Percentiles rank a stretch among this genome's conserved stretches.
phyloP scores from a whole-genome alignment of 1,140 invertebrate genomes.

The Scylla paramamosain region DNA sequence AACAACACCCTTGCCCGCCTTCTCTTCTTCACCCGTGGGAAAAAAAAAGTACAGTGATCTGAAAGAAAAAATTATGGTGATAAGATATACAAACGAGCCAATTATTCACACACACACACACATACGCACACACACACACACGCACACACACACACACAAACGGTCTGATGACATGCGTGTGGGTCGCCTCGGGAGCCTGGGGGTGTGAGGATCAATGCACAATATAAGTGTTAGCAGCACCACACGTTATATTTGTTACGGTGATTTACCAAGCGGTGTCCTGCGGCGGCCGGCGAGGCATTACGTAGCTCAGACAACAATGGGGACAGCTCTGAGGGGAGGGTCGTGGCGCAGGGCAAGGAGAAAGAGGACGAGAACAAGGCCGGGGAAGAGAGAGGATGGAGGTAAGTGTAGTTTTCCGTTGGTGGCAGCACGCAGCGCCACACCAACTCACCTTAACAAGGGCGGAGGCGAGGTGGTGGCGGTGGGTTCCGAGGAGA shows the following conservation, averaged over 20 bases:
- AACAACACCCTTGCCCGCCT: too few relatives aligned
- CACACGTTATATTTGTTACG: background rate
- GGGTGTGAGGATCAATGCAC: background rate
- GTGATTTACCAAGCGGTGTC: background rate
- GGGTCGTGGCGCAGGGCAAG: background rate
- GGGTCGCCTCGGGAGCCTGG: background rate
- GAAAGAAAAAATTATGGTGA: too few relatives aligned
- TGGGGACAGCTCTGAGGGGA: background rate
- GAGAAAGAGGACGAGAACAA: background rate
- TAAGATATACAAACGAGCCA: too few relatives aligned
- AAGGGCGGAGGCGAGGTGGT: background rate
- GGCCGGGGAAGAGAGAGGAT: background rate
- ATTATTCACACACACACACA: conserved; percentile 41
- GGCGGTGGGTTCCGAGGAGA: background rate
- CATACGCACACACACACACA: conserved; percentile 38
- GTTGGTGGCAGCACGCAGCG: background rate
- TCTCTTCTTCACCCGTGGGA: too few relatives aligned
- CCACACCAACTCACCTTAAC: background rate
- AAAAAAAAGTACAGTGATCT: too few relatives aligned
- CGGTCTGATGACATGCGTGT: background rate
- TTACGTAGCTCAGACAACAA: background rate
- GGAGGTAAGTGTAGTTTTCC: background rate
- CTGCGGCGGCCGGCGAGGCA: background rate
- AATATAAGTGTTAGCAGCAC: too few relatives aligned
- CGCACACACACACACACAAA: background rate